A percentile compares a stretch with the other conserved stretches of the same genome.
These are phyloP conservation scores for Tenodera sinensis DNA, from an alignment of 2,888 invertebrate species.

Conservation along the genomic window DNA sequence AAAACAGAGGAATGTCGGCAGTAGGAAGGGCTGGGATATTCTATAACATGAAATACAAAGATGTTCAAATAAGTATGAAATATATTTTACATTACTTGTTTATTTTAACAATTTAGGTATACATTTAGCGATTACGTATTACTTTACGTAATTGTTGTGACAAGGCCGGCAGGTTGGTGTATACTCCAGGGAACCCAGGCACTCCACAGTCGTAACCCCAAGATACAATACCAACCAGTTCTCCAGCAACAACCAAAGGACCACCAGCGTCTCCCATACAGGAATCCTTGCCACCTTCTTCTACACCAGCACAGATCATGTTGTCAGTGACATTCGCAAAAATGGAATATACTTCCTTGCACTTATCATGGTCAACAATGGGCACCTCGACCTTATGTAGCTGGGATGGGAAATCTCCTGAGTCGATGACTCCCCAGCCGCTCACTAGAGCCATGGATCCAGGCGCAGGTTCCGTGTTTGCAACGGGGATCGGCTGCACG, in stretches of 20 bases:
- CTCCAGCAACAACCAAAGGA: constrained; percentile 37
- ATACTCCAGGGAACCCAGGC: constrained; percentile 33
- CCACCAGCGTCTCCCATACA: constrained; percentile 52
- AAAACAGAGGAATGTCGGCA: no score
- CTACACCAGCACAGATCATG: constrained; percentile 53
- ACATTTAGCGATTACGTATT: no score
- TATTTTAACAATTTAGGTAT: no score
- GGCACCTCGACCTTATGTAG: constrained; percentile 40
- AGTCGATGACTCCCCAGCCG: constrained; percentile 39
- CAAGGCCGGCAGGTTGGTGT: constrained; percentile 19
- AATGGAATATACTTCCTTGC: constrained; percentile 36
- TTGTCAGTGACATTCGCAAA: constrained; percentile 38
- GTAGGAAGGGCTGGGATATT: no score
- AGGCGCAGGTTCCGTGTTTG: neutral
- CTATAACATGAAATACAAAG: no score
- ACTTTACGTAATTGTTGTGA: no score
- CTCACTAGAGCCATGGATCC: constrained; percentile 34
- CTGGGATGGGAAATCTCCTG: constrained; percentile 34
- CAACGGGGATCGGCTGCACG: neutral
- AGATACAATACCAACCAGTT: constrained; percentile 43
- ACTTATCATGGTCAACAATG: constrained; percentile 38
- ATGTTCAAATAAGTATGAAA: no score
- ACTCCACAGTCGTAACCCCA: constrained; percentile 43
- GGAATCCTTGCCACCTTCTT: constrained; percentile 49
- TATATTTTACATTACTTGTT: no score